phyloP scores from a whole-genome alignment of 2,797 vertebrate genomes.

The Bradypus variegatus region DNA sequence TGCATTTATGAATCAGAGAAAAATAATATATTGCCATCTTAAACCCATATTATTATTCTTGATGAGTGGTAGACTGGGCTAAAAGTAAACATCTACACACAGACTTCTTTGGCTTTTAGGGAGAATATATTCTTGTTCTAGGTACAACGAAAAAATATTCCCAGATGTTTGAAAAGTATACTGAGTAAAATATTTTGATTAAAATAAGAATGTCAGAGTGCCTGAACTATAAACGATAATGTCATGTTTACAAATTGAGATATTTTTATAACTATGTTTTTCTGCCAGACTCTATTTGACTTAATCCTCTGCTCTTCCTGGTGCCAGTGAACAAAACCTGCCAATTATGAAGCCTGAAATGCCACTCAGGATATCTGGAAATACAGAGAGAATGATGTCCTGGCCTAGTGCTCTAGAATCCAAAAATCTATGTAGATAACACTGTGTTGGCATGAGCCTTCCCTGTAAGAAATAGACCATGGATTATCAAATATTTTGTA shows the following conservation, averaged over 20 bases:
- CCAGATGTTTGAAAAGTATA: conserved; percentile 38
- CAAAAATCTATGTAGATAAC: not conserved
- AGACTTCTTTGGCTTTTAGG: not conserved
- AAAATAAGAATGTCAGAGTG: not conserved
- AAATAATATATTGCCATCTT: not conserved
- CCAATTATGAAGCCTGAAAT: not conserved
- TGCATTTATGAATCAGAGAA: conserved; percentile 31
- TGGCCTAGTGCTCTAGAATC: not conserved
- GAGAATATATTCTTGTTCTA: conserved; percentile 18
- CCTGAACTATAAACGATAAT: not conserved
- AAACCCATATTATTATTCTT: conserved; percentile 5
- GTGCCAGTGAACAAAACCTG: not conserved
- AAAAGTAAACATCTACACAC: conserved; percentile 31
- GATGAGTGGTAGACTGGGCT: not conserved
- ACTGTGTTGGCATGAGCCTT: not conserved
- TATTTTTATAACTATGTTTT: conserved; percentile 14
- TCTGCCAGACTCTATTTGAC: not conserved
- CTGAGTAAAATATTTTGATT: conserved; percentile 20
- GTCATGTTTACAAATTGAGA: not conserved
- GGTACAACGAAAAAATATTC: not conserved
- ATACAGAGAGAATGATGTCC: not conserved
- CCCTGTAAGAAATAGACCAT: not conserved
- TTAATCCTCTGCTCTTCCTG: not conserved
- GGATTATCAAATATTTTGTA: not conserved
- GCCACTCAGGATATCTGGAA: not conserved